Conservation (phyloP, 2,797 vertebrate species). For the Threskiornis aethiopicus region DNA sequence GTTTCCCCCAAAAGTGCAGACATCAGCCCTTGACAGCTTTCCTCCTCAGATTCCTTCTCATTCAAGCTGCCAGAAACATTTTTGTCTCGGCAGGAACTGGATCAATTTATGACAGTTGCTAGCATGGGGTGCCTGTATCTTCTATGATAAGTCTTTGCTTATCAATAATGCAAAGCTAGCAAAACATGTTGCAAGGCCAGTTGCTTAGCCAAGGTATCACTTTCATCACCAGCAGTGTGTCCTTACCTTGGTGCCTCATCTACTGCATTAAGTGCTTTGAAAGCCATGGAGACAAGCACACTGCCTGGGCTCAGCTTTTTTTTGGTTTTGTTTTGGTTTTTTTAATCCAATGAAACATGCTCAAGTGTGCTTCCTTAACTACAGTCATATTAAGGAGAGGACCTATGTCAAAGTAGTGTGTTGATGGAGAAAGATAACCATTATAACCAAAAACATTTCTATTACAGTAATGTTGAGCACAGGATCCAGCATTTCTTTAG, state of each 20-base stretch:
- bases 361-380: not conserved
- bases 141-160: not conserved
- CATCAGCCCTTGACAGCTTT: slow-evolving; percentile 65
- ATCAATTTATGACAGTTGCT: not conserved
- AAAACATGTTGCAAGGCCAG: not conserved
- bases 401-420: not conserved
- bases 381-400: not conserved
- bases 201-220: slow-evolving; percentile 55
- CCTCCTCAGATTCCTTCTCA: slow-evolving; percentile 56
- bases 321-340: not conserved
- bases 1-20: slow-evolving; percentile 30
- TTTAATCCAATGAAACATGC: not conserved
- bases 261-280: not conserved
- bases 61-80: slow-evolving; percentile 1
- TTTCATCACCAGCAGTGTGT: not conserved
- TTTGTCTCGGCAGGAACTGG: not conserved
- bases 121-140: not conserved
- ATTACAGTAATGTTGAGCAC: not conserved
- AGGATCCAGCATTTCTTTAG: not conserved
- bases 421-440: not conserved
- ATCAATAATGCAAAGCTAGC: not conserved
- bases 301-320: not conserved
- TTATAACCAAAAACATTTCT: not conserved
- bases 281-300: not conserved
- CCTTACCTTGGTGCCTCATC: not conserved